Evolutionary conservation across 2,113 vertebrate genomes (phyloP).

Genomic region (mouse (Mus musculus)): DNA sequence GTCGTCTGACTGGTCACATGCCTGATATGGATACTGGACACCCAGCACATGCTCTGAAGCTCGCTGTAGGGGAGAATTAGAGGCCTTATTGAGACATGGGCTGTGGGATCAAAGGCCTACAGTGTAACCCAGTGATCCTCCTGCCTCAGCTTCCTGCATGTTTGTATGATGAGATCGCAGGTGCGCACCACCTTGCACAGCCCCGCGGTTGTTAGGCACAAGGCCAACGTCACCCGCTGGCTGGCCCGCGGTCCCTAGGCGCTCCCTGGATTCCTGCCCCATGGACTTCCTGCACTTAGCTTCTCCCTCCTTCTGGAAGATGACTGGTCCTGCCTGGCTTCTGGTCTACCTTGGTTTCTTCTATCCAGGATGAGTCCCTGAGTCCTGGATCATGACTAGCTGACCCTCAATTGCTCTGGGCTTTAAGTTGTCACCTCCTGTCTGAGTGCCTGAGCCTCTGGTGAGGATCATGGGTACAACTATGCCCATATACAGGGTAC

Average conservation of each 20-base stretch:
- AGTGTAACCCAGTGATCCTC: neutral
- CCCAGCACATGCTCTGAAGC: neutral
- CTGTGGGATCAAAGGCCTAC: too few species aligned
- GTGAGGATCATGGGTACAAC: neutral
- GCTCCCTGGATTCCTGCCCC: neutral
- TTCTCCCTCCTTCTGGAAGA: neutral
- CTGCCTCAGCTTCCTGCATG: neutral
- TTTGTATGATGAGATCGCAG: neutral
- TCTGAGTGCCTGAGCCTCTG: neutral
- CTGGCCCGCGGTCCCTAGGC: neutral
- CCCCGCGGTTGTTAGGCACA: too few species aligned
- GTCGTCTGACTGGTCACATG: neutral
- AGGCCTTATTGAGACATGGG: neutral
- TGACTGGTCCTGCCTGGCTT: neutral
- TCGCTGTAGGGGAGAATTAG: neutral
- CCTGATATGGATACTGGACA: neutral
- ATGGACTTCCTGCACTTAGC: neutral
- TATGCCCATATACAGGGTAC: rapidly evolving
- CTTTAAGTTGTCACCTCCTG: neutral
- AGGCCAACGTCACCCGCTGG: neutral
- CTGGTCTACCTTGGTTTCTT: neutral
- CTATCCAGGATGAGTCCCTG: neutral
- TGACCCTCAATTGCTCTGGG: too few species aligned
- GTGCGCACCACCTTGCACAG: neutral
- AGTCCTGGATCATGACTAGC: neutral